Percentiles rank a stretch among this genome's conserved stretches.
Conservation (phyloP, 64 coral and sea anemone genomes). For the Pocillopora damicornis region DNA sequence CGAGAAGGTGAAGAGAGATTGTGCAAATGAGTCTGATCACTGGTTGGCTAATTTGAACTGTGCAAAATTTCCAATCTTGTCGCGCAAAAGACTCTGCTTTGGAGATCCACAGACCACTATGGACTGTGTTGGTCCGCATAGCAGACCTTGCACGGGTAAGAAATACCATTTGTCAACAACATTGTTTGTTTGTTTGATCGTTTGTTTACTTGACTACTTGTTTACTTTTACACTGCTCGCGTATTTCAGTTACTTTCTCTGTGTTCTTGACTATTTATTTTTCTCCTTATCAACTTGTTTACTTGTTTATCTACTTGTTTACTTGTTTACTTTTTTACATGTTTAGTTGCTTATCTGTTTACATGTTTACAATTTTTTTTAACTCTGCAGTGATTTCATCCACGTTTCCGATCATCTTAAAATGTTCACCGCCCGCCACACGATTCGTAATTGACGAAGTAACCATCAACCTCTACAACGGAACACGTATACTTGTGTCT, state of each 20-base stretch:
- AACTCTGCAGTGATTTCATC: constrained; percentile 21
- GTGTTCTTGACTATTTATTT: no score
- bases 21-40: neutral
- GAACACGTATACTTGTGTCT: neutral
- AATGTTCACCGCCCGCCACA: neutral
- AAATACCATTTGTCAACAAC: neutral
- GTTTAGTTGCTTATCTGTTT: neutral
- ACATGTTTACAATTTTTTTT: neutral
- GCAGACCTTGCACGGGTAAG: constrained; percentile 22
- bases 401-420: constrained; percentile 28
- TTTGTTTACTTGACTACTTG: neutral
- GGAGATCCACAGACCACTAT: constrained; percentile 26
- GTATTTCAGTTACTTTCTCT: neutral
- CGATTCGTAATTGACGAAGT: constrained; percentile 21
- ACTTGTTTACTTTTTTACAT: neutral
- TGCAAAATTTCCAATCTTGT: neutral
- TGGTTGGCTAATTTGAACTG: constrained; percentile 26
- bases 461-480: neutral
- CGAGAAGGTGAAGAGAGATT: constrained; percentile 28
- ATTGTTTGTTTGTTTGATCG: neutral
- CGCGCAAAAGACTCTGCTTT: constrained; percentile 16
- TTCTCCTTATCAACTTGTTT: neutral
- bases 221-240: neutral
- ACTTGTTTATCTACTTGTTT: neutral
- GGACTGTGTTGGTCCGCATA: constrained; percentile 29